Evolutionary conservation across 2,888 invertebrate genomes (phyloP), one percentile per base, ranked within the genome.

Genomic region (Erynnis tages): DNA sequence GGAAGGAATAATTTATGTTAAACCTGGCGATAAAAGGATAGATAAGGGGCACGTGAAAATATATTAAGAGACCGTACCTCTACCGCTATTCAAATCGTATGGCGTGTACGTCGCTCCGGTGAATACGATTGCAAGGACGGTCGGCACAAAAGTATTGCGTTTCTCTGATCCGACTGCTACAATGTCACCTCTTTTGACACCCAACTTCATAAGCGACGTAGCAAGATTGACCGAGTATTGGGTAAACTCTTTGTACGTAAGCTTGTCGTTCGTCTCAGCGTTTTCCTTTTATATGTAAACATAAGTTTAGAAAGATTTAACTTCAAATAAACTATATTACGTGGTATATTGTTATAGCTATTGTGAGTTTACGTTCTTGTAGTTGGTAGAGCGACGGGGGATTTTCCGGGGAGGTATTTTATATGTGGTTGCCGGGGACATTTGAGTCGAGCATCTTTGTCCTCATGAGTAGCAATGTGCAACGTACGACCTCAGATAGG

Each of bases 131-230:
- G 90, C 91, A 40, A 91, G 76, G 14, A 91, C 72, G 8, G 90
- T 82, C 37, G 91, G 74, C 41, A 87, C 67, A 66, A 90, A 92
- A 63, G 91, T 90, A 48, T 91, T 69, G 61, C 91, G 84, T 74
- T 92, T 93, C 71, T 92, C 93, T 45, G 91, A 89, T 46, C 91
- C 92, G 49, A 93, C 72, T 13, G 91, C 91, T 54, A 93, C 81
- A 14, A 82, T 76, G 59, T 92, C 92, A 3, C 91, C 90, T 49
- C 72, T 69, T 37, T 69, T 67, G 13, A 93, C 70, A 7, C 91
- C 91, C 53, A 86, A 62, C 41, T 82, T 79, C 57, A 65, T 71
- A 17, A 93, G 77, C 64, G 84, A 85, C 58, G 81, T 70, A 2
- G 92, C 90, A 21, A 93, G 65, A 64, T 85, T 82, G 25, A 90